Base-by-base conservation (phyloP, 2,888 invertebrate genomes). In the Nephrocerus scutellatus region DNA sequence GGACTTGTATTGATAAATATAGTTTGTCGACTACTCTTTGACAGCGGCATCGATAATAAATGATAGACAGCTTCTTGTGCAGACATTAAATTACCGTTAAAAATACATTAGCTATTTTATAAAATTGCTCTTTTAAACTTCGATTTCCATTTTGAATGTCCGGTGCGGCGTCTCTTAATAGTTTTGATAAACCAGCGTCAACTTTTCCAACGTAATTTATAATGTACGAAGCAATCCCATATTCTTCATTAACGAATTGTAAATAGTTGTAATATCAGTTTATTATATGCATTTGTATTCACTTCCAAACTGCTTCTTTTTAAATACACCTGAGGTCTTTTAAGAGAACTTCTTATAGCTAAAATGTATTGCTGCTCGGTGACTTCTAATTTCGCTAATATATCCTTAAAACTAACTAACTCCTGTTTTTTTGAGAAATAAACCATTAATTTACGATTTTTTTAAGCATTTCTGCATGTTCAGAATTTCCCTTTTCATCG, bases 131-230 rank as follows among this genome's bases (percentile, higher is more conserved):
- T 40, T 35, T 37, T 8, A 49, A 30, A 19, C 30, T 36, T 21
- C 30, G 41, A 38, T 53, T 44, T 6, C 44, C 41, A 18, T 48
- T 41, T 25, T 43, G 19, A n/a, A 36, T 19, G 42, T 50, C 49
- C 31, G 23, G 24, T 7, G 47, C 47, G 9, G 51, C 49, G 34
- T 49, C 35, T 16, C 49, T 30, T 30, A 52, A 48, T 24, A 57
- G 34, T 42, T 56, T 43, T 14, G 53, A 50, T 9, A 55, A 32
- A 7, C 53, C 56, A 21, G 47, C 41, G 24, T 52, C 47, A 2
- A 50, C 43, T 46, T 58, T 55, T 21, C 45, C 52, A 4, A 56
- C 40, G 32, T 55, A 56, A 30, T 56, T 49, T 9, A 39, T 51
- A 3, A 54, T 43, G 30, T 56, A 56, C n/a, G 44, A 32, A 6